Conservation (phyloP, 2,113 vertebrate genomes). For the Ictidomys tridecemlineatus region DNA sequence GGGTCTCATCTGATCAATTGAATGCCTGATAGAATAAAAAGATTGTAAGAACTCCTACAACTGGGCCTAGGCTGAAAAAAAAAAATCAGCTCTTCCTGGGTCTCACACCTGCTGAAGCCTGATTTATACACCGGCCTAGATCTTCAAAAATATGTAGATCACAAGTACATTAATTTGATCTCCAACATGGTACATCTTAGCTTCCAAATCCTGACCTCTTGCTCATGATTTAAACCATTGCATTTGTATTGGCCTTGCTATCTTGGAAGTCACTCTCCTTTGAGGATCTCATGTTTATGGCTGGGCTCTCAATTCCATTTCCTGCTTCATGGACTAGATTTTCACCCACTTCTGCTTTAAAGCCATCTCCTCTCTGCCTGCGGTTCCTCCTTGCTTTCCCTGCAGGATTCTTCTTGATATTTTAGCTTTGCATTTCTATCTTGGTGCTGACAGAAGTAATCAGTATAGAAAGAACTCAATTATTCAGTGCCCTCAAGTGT, state of each 20-base stretch:
- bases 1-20: not conserved
- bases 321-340: slow-evolving; percentile 1
- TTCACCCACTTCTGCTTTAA: not conserved
- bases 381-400: not conserved
- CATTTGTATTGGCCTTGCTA: not conserved
- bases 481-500: slow-evolving; percentile 32
- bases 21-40: not conserved
- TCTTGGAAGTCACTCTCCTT: not conserved
- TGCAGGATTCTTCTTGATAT: not conserved
- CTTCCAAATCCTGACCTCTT: not conserved
- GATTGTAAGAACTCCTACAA: not conserved
- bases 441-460: slow-evolving; percentile 16
- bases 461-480: not conserved
- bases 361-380: not conserved
- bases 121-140: not conserved
- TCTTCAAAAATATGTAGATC: not conserved
- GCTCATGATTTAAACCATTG: not conserved
- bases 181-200: not conserved
- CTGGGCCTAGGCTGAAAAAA: not conserved
- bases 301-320: not conserved
- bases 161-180: not conserved
- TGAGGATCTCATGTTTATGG: not conserved
- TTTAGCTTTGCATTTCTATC: slow-evolving; percentile 30
- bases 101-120: not conserved
- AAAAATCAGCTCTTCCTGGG: not conserved